Evolutionary conservation across 2,888 invertebrate species (phyloP), one percentile per base, ranked within the genome.

Genomic region (Hanleya hanleyi): DNA sequence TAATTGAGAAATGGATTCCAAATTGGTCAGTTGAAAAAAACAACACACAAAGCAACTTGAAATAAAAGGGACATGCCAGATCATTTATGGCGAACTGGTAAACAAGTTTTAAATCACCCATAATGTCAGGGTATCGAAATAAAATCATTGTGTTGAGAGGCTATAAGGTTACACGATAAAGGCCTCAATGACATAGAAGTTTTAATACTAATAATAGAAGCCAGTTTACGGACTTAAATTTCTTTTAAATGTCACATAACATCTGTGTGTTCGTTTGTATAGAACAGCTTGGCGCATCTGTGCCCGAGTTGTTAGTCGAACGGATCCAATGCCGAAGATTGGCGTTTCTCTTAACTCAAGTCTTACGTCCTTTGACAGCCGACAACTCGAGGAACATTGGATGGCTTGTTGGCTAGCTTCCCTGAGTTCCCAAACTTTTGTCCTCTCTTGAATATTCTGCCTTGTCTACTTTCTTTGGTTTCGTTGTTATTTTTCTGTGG

Each of bases 401-500:
- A 22, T 29, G 32, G 29, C 26, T 57, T 57, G 57, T 57, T 32
- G n/a, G n/a, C 57, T 26, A 18, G 47, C 57, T 57, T 57, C 57
- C 57, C 4, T 15, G 26, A 57, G 22, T 57, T 57, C 57, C 22
- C 32, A 15, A 57, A 57, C 57, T 57, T 57, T 57, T 57, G 57
- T 57, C 29, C 57, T 1, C 26, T 57, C 15, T 57, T 29, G 22
- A 57, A 57, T 57, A 29, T 57, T 22, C 57, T 57, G 22, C 29
- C 12, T 12, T 29, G 57, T 29, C 57, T 47, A 22, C 47, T 18
- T n/a, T 18, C 4, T 22, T 47, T 22, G 5, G 57, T 57, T 57
- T 57, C 29, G 57, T 57, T 57, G 57, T 57, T 29, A 57, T 57
- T 15, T 57, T 57, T 38, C 47, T 50, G 67, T 32, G 68, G 37